These are phyloP conservation scores for Mareca penelope DNA, from an alignment of 2,797 vertebrate species.

Conservation along the genomic window DNA sequence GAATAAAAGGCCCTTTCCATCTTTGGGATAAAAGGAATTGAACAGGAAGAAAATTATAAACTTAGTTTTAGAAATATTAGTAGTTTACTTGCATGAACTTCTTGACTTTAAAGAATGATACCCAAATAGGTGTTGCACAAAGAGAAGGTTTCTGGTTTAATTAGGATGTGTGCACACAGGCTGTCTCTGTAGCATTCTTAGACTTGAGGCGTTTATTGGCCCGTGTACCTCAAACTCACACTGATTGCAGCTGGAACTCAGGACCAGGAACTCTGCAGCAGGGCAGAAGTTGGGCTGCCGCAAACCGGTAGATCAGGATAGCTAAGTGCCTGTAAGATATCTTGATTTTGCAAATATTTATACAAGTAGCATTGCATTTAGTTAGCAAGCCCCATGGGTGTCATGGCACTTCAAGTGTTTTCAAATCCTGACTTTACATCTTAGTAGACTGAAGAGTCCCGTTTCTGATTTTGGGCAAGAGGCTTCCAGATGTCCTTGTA, in stretches of 20 bases:
- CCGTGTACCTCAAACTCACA: neutral
- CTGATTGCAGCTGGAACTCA: neutral
- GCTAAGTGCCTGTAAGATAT: neutral
- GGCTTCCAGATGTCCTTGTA: neutral
- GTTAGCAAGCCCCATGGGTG: neutral
- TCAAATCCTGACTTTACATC: neutral
- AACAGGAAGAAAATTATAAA: neutral
- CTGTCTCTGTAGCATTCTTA: neutral
- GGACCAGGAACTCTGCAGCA: neutral
- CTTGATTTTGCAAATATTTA: neutral
- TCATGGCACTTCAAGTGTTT: neutral
- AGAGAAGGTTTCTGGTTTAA: neutral
- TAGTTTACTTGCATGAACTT: neutral
- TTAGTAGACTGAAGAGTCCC: neutral
- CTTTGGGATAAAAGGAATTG: neutral
- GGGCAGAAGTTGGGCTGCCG: neutral
- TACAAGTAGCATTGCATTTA: neutral
- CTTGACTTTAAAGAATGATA: neutral
- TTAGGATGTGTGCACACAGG: neutral
- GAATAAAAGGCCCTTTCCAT: neutral
- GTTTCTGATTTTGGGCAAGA: neutral
- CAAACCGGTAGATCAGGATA: fast-evolving
- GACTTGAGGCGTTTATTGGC: neutral
- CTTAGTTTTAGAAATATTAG: neutral
- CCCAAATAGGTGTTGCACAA: neutral